phyloP scores from a whole-genome alignment of 1,140 invertebrate genomes.

The Tetraneura akinire region DNA sequence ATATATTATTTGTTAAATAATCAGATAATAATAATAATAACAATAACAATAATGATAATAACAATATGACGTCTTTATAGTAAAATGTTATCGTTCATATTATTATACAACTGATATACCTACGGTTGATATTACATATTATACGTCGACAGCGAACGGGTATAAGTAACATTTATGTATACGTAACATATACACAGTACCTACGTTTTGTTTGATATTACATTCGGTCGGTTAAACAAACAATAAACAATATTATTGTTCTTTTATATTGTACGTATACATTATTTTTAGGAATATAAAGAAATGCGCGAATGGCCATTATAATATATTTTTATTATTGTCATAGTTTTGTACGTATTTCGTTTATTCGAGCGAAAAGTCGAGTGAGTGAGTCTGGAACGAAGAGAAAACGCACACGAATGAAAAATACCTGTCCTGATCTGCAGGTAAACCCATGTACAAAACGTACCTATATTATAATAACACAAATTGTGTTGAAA shows the following conservation, averaged over 20 bases:
- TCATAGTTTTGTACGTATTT: background rate
- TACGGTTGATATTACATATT: background rate
- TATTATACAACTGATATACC: background rate
- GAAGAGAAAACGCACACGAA: background rate
- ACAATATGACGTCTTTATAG: too few relatives aligned
- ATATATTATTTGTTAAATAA: too few relatives aligned
- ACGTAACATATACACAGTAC: too few relatives aligned
- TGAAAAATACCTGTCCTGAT: conserved; percentile 26
- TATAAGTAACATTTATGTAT: background rate
- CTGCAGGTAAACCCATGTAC: background rate
- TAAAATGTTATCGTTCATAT: too few relatives aligned
- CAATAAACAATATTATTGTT: conserved; percentile 22
- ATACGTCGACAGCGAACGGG: background rate
- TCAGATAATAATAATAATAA: too few relatives aligned
- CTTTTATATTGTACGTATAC: background rate
- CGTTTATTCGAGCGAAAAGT: conserved; percentile 36
- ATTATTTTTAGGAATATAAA: background rate
- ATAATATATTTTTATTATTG: background rate
- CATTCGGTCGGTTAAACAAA: conserved; percentile 13
- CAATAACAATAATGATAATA: too few relatives aligned
- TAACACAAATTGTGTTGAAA: conserved; percentile 5
- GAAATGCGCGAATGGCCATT: background rate
- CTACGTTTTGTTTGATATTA: background rate
- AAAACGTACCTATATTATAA: background rate
- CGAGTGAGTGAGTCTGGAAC: background rate